phyloP scores from a whole-genome alignment of 2,888 invertebrate species.

The Automeris io region DNA sequence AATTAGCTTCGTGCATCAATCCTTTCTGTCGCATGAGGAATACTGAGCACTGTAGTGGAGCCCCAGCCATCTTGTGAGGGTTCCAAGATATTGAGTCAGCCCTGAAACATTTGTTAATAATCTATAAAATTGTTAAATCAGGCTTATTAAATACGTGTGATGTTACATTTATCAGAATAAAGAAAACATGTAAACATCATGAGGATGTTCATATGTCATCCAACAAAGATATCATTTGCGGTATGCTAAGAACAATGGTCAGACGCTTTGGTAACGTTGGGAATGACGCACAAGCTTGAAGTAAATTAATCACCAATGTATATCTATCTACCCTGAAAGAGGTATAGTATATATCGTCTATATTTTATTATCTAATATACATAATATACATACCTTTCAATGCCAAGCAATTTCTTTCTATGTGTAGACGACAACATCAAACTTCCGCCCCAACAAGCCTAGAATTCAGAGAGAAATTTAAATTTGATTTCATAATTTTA shows the following conservation, averaged over 20 bases:
- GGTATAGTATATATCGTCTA: too few species aligned
- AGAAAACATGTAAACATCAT: too few species aligned
- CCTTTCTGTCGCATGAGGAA: slow-evolving; percentile 80
- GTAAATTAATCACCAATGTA: too few species aligned
- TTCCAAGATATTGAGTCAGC: slow-evolving; percentile 90
- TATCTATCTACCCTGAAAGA: too few species aligned
- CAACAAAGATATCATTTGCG: too few species aligned
- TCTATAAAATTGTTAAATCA: neutral
- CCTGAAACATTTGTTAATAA: slow-evolving; percentile 47
- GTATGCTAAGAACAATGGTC: too few species aligned
- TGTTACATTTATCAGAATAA: too few species aligned
- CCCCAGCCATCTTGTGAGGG: slow-evolving; percentile 90
- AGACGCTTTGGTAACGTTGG: too few species aligned
- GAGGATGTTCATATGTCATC: too few species aligned
- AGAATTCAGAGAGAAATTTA: slow-evolving; percentile 25
- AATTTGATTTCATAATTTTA: neutral
- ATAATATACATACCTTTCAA: too few species aligned
- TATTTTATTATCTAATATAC: too few species aligned
- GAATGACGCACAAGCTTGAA: too few species aligned
- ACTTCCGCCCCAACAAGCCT: slow-evolving; percentile 89
- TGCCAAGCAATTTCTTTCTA: slow-evolving; percentile 78
- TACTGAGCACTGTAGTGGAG: slow-evolving; percentile 86
- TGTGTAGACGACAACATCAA: slow-evolving; percentile 82
- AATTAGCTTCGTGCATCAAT: slow-evolving; percentile 81
- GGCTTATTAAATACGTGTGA: neutral